A percentile compares a stretch with the other conserved stretches of the same genome.
phyloP scores from a whole-genome alignment of 92 coral and sea anemone genomes.

The Porites rus region DNA sequence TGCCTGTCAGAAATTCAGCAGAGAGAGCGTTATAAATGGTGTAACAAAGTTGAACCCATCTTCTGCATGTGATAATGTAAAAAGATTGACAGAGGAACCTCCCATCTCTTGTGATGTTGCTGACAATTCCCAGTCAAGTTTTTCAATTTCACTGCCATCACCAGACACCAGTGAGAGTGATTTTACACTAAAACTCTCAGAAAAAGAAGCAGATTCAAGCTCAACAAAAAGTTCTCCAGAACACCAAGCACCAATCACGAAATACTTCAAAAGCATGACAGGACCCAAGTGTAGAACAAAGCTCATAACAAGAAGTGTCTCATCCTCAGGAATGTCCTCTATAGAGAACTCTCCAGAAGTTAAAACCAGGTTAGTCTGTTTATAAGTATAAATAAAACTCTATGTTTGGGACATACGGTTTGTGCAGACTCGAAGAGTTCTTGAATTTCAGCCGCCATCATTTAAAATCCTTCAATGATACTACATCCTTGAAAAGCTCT shows the following conservation, averaged over 20 bases:
- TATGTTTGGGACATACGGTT: neutral
- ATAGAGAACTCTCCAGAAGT: conserved; percentile 20
- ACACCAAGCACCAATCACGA: conserved; percentile 88
- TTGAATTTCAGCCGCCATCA: too few species aligned
- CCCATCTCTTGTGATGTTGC: neutral
- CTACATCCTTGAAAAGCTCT: too few species aligned
- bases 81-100: neutral
- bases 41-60: neutral
- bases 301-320: conserved; percentile 9
- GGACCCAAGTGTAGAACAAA: conserved; percentile 49
- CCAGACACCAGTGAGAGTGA: conserved; percentile 36
- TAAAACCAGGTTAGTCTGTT: conserved; percentile 17
- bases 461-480: too few species aligned
- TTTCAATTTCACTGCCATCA: conserved; percentile 22
- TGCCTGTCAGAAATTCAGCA: neutral
- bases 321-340: neutral
- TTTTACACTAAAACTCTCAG: conserved; percentile 19
- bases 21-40: neutral
- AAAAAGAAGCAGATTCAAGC: conserved; percentile 49
- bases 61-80: neutral
- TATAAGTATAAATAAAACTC: neutral
- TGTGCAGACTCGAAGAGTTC: too few species aligned
- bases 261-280: conserved; percentile 68
- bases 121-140: conserved; percentile 16
- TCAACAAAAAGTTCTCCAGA: conserved; percentile 78